Percentiles rank a stretch among this genome's conserved stretches.
Evolutionary conservation across 2,113 vertebrate genomes (phyloP).

Genomic region (Mionectes macconnelli): DNA sequence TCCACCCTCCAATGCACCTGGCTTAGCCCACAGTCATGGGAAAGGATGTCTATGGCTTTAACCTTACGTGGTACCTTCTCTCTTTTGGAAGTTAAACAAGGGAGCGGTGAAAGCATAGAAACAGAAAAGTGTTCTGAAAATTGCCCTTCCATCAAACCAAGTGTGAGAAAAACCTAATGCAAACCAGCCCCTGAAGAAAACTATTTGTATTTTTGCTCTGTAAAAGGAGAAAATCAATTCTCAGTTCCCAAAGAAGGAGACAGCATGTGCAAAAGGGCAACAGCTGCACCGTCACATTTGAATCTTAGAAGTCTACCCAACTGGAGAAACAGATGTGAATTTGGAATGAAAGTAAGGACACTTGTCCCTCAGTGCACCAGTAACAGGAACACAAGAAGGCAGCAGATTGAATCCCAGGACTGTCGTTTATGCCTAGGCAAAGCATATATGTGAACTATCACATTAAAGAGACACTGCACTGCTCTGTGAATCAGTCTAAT

Average conservation of each 20-base stretch:
- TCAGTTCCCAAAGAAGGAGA: not conserved
- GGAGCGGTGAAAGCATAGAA: not conserved
- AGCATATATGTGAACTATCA: not conserved
- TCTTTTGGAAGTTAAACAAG: not conserved
- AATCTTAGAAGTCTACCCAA: constrained; percentile 8
- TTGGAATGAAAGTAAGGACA: not conserved
- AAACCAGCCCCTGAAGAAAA: not conserved
- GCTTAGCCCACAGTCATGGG: not conserved
- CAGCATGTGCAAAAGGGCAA: not conserved
- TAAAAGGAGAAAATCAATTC: not conserved
- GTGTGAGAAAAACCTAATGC: not conserved
- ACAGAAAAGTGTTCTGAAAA: not conserved
- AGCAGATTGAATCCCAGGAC: not conserved
- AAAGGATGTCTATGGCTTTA: not conserved
- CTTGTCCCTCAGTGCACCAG: not conserved
- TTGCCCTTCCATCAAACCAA: not conserved
- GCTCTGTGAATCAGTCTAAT: not conserved
- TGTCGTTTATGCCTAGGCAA: not conserved
- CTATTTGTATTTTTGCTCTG: not conserved
- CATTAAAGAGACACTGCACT: not conserved
- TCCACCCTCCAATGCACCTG: not conserved
- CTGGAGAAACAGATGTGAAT: constrained; percentile 32
- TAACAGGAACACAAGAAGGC: not conserved
- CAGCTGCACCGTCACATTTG: not conserved
- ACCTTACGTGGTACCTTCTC: not conserved